Base-by-base conservation (phyloP, 1,140 invertebrate species). In the Euura lappo region DNA sequence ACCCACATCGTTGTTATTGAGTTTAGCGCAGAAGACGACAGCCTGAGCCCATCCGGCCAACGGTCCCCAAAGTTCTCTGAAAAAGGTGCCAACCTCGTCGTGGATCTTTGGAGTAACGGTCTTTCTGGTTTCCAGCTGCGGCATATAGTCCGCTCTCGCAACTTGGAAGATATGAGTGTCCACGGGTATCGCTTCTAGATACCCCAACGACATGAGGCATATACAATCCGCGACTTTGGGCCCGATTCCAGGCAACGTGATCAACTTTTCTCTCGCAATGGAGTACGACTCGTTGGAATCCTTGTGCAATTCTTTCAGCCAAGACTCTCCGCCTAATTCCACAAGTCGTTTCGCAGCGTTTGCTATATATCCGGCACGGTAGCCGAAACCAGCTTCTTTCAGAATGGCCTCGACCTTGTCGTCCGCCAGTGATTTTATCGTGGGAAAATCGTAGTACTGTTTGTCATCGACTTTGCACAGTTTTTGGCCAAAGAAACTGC, bases 191-290 rank as follows among this genome's bases (percentile, higher is more conserved):
- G 97, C 93, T 81, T 94, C 91, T 66, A 96, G 83, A 83, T 99
- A 95, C 68, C 94, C 94, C 74, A 99, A 85, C 2, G 97, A 97
- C 98, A 99, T 99, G 3, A 99, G 89, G 86, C 96, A 98, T 79
- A 99, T 95, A 85, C 98, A 99, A 86, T 99, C 98, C n/a, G 98
- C 97, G 42, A 99, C 96, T 90, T 98, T 98, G 44, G 94, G 93
- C 45, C 97, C 97, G 81, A 98, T 93, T 13, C 97, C 97, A 76
- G 92, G 91, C 10, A 99, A 84, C 77, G 91, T 90, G 84, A 95
- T 92, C 2, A 99, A 87, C 80, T 93, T 90, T 66, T 85, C 78
- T 80, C 92, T 93, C 10, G 96, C 94, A 79, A 94, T 90, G 72
- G 88, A 83, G 83, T 98, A 98, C 2, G 91, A 83, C 81, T 92